These are phyloP conservation scores for Zaprionus taronus DNA, from an alignment of 1,140 invertebrate genomes.

Conservation along the genomic window DNA sequence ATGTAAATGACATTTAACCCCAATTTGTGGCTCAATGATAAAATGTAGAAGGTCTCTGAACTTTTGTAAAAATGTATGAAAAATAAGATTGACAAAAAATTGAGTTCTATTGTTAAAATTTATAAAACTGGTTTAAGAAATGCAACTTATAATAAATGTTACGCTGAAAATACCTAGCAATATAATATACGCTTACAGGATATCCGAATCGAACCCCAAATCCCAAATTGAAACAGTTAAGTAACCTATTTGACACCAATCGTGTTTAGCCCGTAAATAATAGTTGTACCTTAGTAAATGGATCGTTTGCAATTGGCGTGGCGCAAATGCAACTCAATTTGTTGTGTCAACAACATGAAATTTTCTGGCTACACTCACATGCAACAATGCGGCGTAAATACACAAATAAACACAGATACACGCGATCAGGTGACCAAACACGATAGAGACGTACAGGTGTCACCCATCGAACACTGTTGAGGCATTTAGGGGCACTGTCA, in stretches of 20 bases:
- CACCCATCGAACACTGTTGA: not conserved
- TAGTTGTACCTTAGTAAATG: conserved; percentile 15
- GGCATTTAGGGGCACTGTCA: not conserved
- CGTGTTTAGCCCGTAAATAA: not conserved
- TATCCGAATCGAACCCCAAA: not conserved
- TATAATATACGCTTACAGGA: not conserved
- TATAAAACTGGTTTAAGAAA: not conserved
- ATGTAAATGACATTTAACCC: conserved; percentile 2
- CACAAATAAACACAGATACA: not conserved
- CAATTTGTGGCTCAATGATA: not conserved
- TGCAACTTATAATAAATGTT: too few relatives aligned
- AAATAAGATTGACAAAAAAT: not conserved
- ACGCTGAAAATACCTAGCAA: too few relatives aligned
- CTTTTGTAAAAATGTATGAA: not conserved
- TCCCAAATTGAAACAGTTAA: not conserved
- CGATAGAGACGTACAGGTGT: not conserved
- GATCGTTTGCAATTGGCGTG: conserved; percentile 17
- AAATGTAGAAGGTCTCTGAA: not conserved
- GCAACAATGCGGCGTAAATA: conserved; percentile 26
- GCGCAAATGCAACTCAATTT: conserved; percentile 17
- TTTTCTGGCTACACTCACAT: conserved; percentile 30
- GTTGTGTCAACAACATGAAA: conserved; percentile 23
- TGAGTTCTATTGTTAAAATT: not conserved
- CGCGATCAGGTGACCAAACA: conserved; percentile 25
- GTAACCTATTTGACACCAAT: not conserved